A percentile compares a stretch with the other conserved stretches of the same genome.
Conservation (phyloP, 2,888 invertebrate genomes). For the Trimorus sp. region DNA sequence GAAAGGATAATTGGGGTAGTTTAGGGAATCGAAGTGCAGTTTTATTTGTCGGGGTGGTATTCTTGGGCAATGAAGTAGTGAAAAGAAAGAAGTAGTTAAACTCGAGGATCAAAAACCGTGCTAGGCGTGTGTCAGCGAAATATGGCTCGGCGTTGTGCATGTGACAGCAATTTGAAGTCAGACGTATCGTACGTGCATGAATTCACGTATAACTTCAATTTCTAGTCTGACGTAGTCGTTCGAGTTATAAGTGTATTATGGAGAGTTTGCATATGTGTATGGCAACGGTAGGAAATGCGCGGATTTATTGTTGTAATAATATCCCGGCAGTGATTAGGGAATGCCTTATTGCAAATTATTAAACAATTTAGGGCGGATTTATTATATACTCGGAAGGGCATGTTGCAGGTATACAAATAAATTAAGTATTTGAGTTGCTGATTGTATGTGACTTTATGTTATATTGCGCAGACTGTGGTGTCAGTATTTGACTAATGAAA, state of each 20-base stretch:
- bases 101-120: slow-evolving; percentile 2
- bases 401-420: too few species aligned
- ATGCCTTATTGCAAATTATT: too few species aligned
- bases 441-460: too few species aligned
- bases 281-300: background rate
- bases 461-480: too few species aligned
- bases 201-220: slow-evolving; percentile 41
- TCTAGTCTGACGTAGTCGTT: slow-evolving; percentile 31
- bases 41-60: too few species aligned
- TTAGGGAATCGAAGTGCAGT: too few species aligned
- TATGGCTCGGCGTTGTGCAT: slow-evolving; percentile 14
- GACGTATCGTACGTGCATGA: slow-evolving; percentile 35
- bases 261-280: slow-evolving; percentile 14
- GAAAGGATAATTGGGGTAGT: too few species aligned
- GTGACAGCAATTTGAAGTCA: slow-evolving; percentile 36
- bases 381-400: too few species aligned
- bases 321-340: too few species aligned
- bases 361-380: too few species aligned
- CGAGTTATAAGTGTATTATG: slow-evolving; percentile 46
- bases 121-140: slow-evolving; percentile 14
- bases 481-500: too few species aligned
- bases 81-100: slow-evolving; percentile 10
- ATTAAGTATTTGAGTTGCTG: too few species aligned
- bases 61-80: slow-evolving; percentile 10
- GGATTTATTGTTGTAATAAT: slow-evolving; percentile 1